These are phyloP conservation scores for Aspidoscelis tigris DNA, from an alignment of 2,113 vertebrate species.

Conservation along the genomic window DNA sequence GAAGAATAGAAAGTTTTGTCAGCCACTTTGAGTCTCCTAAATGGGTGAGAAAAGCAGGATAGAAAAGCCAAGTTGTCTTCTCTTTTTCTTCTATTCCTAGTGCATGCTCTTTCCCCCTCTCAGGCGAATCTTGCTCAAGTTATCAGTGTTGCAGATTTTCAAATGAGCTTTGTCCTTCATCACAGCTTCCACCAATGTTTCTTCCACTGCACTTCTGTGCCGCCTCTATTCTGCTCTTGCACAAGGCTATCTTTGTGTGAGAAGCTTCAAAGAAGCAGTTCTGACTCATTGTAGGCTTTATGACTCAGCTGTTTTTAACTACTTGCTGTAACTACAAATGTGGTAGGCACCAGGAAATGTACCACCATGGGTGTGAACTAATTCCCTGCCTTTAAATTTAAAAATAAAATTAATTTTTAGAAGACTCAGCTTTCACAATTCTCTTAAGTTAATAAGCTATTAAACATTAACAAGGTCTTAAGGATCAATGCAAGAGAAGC, in stretches of 20 bases:
- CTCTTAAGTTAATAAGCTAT: neutral
- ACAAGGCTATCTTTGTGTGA: neutral
- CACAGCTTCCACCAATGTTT: fast-evolving
- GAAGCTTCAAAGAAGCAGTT: neutral
- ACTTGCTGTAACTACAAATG: neutral
- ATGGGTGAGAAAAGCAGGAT: too few species aligned
- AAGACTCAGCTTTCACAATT: neutral
- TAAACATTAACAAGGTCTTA: neutral
- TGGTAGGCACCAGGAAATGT: conserved; percentile 8
- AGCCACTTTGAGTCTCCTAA: too few species aligned
- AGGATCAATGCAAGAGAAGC: neutral
- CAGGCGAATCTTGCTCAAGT: too few species aligned
- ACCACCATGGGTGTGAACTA: conserved; percentile 1
- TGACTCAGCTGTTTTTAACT: conserved; percentile 24
- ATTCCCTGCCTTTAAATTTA: neutral
- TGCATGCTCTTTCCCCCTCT: neutral
- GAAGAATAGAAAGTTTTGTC: too few species aligned
- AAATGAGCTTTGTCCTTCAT: neutral
- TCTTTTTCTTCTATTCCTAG: too few species aligned
- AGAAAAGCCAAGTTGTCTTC: too few species aligned
- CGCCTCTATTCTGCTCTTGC: fast-evolving
- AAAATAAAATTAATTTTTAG: neutral
- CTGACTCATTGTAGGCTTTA: conserved; percentile 14
- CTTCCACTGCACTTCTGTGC: neutral
- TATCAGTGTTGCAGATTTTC: neutral